Base-by-base conservation (phyloP, 1,140 invertebrate genomes). In the Agrilus planipennis region DNA sequence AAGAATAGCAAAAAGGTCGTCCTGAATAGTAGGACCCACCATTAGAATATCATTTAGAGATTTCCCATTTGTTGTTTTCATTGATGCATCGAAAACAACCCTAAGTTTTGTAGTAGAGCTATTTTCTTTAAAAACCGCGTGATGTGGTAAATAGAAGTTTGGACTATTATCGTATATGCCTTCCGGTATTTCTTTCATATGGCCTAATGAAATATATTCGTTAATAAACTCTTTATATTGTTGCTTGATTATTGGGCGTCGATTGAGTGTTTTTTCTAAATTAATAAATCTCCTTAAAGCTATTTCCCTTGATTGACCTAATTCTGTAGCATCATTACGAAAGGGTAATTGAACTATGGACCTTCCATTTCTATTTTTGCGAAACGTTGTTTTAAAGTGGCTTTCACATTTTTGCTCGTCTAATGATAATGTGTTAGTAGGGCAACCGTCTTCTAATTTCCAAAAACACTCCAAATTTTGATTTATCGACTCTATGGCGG, bases 141-240 rank as follows among this genome's bases (percentile, higher is more conserved):
- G n/a, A n/a, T n/a, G n/a, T n/a, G n/a, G n/a, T n/a, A n/a, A n/a
- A n/a, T n/a, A n/a, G n/a, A n/a, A n/a, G n/a, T n/a, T n/a, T n/a
- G n/a, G n/a, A n/a, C n/a, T n/a, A n/a, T n/a, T n/a, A n/a, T n/a
- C n/a, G n/a, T n/a, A n/a, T n/a, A n/a, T n/a, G n/a, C n/a, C n/a
- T n/a, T n/a, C n/a, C n/a, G n/a, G n/a, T n/a, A n/a, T n/a, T n/a
- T n/a, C n/a, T n/a, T n/a, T 37, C 50, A 58, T 54, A 29, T 63
- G 56, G 4, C 48, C 47, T 15, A 57, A 39, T 5, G 32, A 19
- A 36, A 50, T 19, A 42, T 60, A 62, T 23, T 56, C 53, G 12
- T 45, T 31, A 23, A 63, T 51, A 17, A 60, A 56, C 2, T 46
- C 42, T 25, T 14, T 53, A 42, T 44, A 34, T 23, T 21, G n/a